Percentiles rank a stretch among this genome's conserved stretches.
These are phyloP conservation scores for Eulithis prunata DNA, from an alignment of 2,888 invertebrate species.

Conservation along the genomic window DNA sequence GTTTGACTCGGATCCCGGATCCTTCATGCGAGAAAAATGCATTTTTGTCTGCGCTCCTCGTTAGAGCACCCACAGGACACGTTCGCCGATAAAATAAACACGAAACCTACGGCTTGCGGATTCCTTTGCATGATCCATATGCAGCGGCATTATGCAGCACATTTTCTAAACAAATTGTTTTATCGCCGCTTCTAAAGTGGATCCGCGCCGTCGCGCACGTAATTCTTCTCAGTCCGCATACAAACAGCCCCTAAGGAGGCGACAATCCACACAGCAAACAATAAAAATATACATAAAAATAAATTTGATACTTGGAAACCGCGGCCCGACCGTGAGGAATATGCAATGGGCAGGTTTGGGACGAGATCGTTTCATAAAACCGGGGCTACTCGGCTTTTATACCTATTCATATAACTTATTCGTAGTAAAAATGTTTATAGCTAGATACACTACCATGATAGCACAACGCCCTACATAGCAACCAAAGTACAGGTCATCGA, in stretches of 20 bases:
- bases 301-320: constrained; percentile 75
- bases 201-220: constrained; percentile 71
- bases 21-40: constrained; percentile 58
- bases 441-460: no score
- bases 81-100: constrained; percentile 63
- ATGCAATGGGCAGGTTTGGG: constrained; percentile 58
- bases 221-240: constrained; percentile 79
- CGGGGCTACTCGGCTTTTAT: constrained; percentile 26
- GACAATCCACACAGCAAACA: constrained; percentile 80
- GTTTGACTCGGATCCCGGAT: constrained; percentile 46
- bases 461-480: no score
- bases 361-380: constrained; percentile 47
- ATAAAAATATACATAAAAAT: constrained; percentile 82
- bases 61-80: constrained; percentile 58
- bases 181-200: constrained; percentile 75
- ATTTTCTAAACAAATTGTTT: constrained; percentile 80
- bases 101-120: constrained; percentile 60
- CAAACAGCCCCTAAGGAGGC: constrained; percentile 80
- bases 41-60: constrained; percentile 52
- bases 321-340: constrained; percentile 66
- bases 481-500: no score
- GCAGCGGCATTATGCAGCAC: constrained; percentile 64
- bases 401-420: not conserved
- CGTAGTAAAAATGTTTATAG: constrained; percentile 1
- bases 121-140: constrained; percentile 59